Evolutionary conservation across 2,797 vertebrate species (phyloP), one percentile per base, ranked within the genome.

Genomic region (Echeneis naucrates): DNA sequence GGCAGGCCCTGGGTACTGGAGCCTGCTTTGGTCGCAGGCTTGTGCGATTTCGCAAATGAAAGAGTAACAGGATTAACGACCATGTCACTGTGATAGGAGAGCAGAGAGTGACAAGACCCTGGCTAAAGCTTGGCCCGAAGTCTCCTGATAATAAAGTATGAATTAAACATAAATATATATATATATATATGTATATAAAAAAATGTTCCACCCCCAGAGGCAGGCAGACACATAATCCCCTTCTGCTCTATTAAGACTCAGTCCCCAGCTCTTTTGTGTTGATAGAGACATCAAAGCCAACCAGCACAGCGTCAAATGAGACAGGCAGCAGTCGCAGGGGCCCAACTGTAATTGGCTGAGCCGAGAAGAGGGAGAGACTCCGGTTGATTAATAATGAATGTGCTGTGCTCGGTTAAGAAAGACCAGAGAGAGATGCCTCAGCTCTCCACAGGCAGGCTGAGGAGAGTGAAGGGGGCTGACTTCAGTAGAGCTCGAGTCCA

Each of bases 221-320:
- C 85, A 86, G 67, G 70, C 86, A 80, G 86, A 81, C 85, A 35
- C 78, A 89, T 93, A 92, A 92, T 92, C 91, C 88, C 80, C 84
- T 57, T 83, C 82, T 90, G 83, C 86, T 91, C 84, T 82, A 90
- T 87, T 89, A 89, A 87, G 83, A 83, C 84, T 81, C 0, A 1
- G 77, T 78, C 68, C 78, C 62, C 33, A 4, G 75, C 68, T 77
- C 87, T 80, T 85, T 83, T 30, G 68, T 78, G 83, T 90, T 89
- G 89, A 94, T 93, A 82, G 87, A 93, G 91, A 93, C 93, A 93
- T 94, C 90, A 93, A 93, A 93, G 92, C 85, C 67, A 77, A 77
- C 63, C 85, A 83, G 83, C 48, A 65, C 76, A 56, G 82, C 75
- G 84, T 89, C 88, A 84, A 92, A 91, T 84, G 77, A 87, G 89